A percentile compares a stretch with the other conserved stretches of the same genome.
phyloP scores from a whole-genome alignment of 2,888 invertebrate species.

The Leptinotarsa rubiginosa region DNA sequence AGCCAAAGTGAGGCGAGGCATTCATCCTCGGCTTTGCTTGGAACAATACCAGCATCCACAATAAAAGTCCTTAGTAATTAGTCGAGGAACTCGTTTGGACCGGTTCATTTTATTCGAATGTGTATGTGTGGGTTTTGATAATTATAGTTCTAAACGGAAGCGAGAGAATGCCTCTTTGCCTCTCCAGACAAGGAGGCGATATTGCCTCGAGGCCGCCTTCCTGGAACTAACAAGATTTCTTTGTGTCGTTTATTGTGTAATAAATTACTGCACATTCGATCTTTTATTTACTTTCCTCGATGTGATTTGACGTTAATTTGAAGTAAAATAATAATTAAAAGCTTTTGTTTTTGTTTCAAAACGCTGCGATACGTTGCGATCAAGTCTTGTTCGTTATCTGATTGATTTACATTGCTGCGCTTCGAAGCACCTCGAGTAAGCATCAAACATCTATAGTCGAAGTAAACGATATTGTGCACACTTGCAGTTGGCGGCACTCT shows the following conservation, averaged over 20 bases:
- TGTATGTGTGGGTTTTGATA: conserved; percentile 62
- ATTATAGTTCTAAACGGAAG: conserved; percentile 64
- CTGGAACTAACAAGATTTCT: conserved; percentile 64
- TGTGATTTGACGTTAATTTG: background rate
- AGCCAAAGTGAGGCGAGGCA: conserved; percentile 27
- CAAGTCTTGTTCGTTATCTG: too few relatives aligned
- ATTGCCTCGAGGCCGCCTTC: conserved; percentile 58
- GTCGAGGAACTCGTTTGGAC: conserved; percentile 51
- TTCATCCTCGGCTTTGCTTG: conserved; percentile 31
- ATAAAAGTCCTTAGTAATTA: conserved; percentile 49
- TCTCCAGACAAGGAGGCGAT: conserved; percentile 33
- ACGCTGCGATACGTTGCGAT: too few relatives aligned
- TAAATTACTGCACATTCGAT: conserved; percentile 49
- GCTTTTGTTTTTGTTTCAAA: too few relatives aligned
- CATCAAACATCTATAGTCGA: too few relatives aligned
- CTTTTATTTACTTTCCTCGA: conserved; percentile 37
- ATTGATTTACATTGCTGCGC: too few relatives aligned
- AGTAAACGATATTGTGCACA: too few relatives aligned
- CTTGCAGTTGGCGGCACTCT: too few relatives aligned
- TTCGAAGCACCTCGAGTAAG: too few relatives aligned
- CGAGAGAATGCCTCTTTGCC: conserved; percentile 42
- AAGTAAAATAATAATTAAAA: too few relatives aligned
- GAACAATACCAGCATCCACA: conserved; percentile 44
- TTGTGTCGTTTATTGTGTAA: conserved; percentile 59
- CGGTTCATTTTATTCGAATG: conserved; percentile 44